These are phyloP conservation scores for Anguilla megastoma DNA, from an alignment of 2,797 vertebrate species.

Conservation along the genomic window DNA sequence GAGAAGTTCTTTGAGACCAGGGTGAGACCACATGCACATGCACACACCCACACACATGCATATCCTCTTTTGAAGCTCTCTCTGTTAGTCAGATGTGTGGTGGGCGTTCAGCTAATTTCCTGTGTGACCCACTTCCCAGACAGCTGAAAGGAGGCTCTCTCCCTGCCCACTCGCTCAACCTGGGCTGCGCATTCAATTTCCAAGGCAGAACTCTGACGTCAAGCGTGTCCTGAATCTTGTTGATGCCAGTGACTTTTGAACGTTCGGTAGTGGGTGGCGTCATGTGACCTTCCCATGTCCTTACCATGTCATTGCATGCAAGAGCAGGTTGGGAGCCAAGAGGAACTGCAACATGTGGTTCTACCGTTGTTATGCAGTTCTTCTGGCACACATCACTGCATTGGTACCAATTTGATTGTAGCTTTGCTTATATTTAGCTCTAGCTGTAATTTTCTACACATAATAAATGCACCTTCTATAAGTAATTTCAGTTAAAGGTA, in stretches of 20 bases:
- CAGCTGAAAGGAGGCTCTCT: not conserved
- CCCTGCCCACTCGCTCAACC: not conserved
- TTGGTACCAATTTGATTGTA: not conserved
- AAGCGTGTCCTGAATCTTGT: not conserved
- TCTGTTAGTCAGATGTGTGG: not conserved
- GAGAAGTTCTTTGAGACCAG: conserved; percentile 99
- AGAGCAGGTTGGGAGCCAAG: not conserved
- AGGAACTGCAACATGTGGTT: not conserved
- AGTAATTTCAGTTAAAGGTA: too few relatives aligned
- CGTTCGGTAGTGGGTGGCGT: not conserved
- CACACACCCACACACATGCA: not conserved
- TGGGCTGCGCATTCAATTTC: not conserved
- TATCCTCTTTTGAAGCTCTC: not conserved
- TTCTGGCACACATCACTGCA: not conserved
- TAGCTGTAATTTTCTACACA: too few relatives aligned
- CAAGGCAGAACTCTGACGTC: not conserved
- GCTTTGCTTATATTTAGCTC: too few relatives aligned
- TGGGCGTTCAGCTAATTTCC: not conserved
- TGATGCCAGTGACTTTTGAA: not conserved
- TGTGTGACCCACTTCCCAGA: not conserved
- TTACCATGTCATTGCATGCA: not conserved
- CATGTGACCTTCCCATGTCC: not conserved
- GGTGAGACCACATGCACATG: conserved; percentile 64
- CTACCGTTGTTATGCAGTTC: not conserved
- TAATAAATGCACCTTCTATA: too few relatives aligned